Base-by-base conservation (phyloP, 2,797 vertebrate species). In the Crocidura indochinensis region DNA sequence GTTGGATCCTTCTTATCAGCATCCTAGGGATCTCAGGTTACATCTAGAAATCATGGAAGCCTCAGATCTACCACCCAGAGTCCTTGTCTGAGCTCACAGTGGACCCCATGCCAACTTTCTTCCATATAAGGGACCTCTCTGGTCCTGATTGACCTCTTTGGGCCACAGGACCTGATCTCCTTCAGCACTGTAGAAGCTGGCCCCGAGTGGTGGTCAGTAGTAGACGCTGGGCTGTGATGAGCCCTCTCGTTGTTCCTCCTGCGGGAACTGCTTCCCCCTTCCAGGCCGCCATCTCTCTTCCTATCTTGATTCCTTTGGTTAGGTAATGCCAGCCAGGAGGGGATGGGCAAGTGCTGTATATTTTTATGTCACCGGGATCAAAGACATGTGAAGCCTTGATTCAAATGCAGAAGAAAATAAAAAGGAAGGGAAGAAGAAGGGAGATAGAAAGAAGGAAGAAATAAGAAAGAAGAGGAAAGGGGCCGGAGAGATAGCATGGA, bases 101-200 rank as follows among this genome's bases (percentile, higher is more conserved):
- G 3, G 26, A 24, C 68, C 20, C 38, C 49, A 29, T 44, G 11
- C 11, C 0, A 0, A 12, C 72, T 64, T 46, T 31, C 22, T 24
- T 22, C 22, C 4, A 62, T 2, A 27, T 1, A 0, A 1, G 65
- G 64, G 26, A 5, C 19, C 62, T 49, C 29, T 1, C 17, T 19
- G 51, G 22, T 2, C 38, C 38, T 38, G 38, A 38, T 38, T 38
- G 26, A 5, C 19, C 62, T 49, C 29, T 1, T 14, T 19, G 51
- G 22, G 38, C 38, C 38, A 38, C 38, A 38, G 67, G 73, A 22
- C 74, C 53, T 79, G 10, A 17, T 3, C 22, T 53, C 51, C 1
- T 53, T 53, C 51, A 53, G 51, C 51, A 17, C 51, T 53, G 51
- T 53, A 17, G 12, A 12, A 53, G 51, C 51, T 53, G 51, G 51